These are phyloP conservation scores for Pectinophora gossypiella DNA, from an alignment of 1,140 invertebrate species.

Conservation along the genomic window DNA sequence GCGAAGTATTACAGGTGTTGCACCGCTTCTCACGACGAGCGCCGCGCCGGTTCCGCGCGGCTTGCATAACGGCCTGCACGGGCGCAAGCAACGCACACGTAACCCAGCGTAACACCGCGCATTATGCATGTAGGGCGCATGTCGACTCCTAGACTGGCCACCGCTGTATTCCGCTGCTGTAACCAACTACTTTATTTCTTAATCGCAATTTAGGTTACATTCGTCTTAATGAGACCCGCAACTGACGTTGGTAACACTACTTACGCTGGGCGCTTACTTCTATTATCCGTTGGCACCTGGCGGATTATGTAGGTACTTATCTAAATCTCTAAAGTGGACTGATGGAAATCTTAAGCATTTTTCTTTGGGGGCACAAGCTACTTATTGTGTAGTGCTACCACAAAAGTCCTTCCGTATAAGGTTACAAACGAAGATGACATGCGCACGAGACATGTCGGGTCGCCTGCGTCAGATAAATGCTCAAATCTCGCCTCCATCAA, in stretches of 20 bases:
- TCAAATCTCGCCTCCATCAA: conserved; percentile 59
- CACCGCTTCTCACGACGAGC: conserved; percentile 37
- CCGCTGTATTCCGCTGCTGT: not conserved
- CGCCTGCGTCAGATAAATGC: conserved; percentile 44
- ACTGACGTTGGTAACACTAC: too few species aligned
- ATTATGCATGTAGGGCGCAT: conserved; percentile 63
- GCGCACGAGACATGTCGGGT: conserved; percentile 61
- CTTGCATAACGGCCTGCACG: conserved; percentile 48
- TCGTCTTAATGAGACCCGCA: too few species aligned
- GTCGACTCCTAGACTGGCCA: not conserved
- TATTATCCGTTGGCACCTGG: too few species aligned
- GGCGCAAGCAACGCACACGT: conserved; percentile 31
- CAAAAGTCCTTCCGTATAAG: conserved; percentile 42
- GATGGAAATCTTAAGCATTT: conserved; percentile 27
- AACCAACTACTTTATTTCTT: not conserved
- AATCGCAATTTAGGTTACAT: not conserved
- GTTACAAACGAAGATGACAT: conserved; percentile 49
- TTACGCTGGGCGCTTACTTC: too few species aligned
- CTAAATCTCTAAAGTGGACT: too few species aligned
- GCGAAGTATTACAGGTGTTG: conserved; percentile 33
- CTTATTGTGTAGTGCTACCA: conserved; percentile 48
- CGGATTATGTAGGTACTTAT: too few species aligned
- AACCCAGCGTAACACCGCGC: conserved; percentile 52
- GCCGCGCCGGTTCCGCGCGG: conserved; percentile 34
- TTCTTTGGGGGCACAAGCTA: conserved; percentile 34